Evolutionary conservation across 2,113 vertebrate genomes (phyloP), one percentile per base, ranked within the genome.

Genomic region (Cyprinus carpio): DNA sequence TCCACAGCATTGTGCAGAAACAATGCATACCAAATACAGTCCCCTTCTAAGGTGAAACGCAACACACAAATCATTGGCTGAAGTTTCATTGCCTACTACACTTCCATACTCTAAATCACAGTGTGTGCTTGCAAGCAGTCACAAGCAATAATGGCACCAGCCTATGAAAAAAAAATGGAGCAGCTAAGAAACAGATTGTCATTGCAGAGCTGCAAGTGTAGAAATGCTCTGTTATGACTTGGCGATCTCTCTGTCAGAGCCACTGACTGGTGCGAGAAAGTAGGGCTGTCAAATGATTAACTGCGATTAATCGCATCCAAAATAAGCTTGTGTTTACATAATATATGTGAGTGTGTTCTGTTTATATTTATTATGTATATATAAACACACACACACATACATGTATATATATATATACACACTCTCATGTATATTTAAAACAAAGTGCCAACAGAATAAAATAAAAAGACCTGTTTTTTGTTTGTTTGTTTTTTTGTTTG

Each of bases 141-240:
- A 49, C 10, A 46, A 75, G 31, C 16, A 15, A 54, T 46, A 54
- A 54, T 60, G 11, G 54, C 76, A 78, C 54, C 54, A 76, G 75
- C 75, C 46, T 74, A 51, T 75, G 74, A 46, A 23, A 2, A 69
- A 79, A 72, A 79, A 46, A 71, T 43, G 49, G 20, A 40, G 16
- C 29, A n/a, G 81, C 34, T 64, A 27, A 58, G 60, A 64, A 81
- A 51, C 56, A 64, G 58, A 80, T 15, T 81, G 77, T 56, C 69
- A 75, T 20, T 27, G 58, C 51, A 23, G 51, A 46, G 40, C 40
- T 27, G 37, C 56, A 75, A 51, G 72, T 49, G 46, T 84, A 31
- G 34, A 51, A 75, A 81, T 51, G 62, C 67, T 69, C 76, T 58
- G 81, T 67, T 54, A 69, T 82, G 62, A 84, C 85, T 84, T 77